Conservation (phyloP, 2,888 invertebrate species). For the Eremobia ochroleuca region DNA sequence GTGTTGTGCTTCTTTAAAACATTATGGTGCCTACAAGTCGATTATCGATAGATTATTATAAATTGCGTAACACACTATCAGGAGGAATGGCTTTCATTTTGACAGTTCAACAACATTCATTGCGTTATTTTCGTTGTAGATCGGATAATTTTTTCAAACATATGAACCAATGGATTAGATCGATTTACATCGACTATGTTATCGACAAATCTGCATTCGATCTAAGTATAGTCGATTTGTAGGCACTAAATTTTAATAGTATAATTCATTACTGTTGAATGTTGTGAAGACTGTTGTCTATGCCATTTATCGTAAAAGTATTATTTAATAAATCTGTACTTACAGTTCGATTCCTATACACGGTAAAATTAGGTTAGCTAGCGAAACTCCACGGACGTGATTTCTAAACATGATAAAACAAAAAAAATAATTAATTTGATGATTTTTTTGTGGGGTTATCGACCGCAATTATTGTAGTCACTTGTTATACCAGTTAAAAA, state of each 20-base stretch:
- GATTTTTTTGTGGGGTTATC: neutral
- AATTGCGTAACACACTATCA: neutral
- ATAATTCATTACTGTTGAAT: slow-evolving; percentile 66
- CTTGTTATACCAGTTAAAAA: neutral
- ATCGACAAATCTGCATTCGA: neutral
- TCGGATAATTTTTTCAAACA: neutral
- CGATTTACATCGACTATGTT: neutral
- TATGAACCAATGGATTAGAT: neutral
- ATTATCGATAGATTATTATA: neutral
- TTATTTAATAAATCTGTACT: slow-evolving; percentile 70
- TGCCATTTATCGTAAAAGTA: slow-evolving; percentile 72
- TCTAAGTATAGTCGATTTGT: slow-evolving; percentile 28
- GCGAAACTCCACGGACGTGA: neutral
- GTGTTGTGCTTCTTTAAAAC: slow-evolving; percentile 38
- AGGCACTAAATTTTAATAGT: slow-evolving; percentile 28
- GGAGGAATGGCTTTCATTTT: neutral
- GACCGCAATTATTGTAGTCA: no score
- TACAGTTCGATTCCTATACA: slow-evolving; percentile 54
- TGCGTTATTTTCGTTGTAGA: neutral
- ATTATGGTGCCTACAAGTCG: slow-evolving; percentile 23
- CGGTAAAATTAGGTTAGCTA: neutral
- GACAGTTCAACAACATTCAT: neutral
- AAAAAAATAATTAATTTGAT: neutral
- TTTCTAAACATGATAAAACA: neutral
- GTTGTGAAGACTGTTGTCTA: slow-evolving; percentile 80